These are phyloP conservation scores for Cephus rjabovi DNA, from an alignment of 2,888 invertebrate species.

Conservation along the genomic window DNA sequence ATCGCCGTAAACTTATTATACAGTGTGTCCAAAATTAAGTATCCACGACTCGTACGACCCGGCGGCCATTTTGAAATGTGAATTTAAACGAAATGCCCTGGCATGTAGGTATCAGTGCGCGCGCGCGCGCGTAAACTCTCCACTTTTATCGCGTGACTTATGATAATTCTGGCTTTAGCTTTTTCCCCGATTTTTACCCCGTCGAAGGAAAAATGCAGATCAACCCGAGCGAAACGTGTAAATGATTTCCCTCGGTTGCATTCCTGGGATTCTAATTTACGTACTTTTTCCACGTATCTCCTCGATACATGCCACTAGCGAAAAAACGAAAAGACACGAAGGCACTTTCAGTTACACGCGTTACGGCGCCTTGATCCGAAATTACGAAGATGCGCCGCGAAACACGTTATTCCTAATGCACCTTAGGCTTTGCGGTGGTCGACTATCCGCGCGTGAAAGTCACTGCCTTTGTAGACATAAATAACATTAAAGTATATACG, in stretches of 20 bases:
- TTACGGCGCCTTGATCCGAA: background rate
- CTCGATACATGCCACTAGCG: background rate
- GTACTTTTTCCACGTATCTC: background rate
- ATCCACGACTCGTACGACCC: background rate
- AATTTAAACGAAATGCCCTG: background rate
- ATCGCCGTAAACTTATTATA: background rate
- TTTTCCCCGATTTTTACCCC: background rate
- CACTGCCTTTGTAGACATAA: background rate
- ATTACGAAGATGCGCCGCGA: background rate
- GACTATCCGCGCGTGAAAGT: background rate
- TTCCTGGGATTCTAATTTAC: background rate
- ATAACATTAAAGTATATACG: background rate
- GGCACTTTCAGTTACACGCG: background rate
- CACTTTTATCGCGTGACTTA: background rate
- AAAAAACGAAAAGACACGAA: background rate
- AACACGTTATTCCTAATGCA: background rate
- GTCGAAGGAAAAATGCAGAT: background rate
- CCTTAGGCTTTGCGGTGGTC: background rate
- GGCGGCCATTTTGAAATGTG: background rate
- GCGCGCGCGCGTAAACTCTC: background rate
- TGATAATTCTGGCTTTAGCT: background rate
- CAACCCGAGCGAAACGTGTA: background rate
- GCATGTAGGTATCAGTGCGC: background rate
- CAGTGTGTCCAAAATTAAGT: background rate
- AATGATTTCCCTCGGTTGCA: background rate